Evolutionary conservation across 2,888 invertebrate genomes (phyloP), one percentile per base, ranked within the genome.

Genomic region (Malthinus seriepunctatus): DNA sequence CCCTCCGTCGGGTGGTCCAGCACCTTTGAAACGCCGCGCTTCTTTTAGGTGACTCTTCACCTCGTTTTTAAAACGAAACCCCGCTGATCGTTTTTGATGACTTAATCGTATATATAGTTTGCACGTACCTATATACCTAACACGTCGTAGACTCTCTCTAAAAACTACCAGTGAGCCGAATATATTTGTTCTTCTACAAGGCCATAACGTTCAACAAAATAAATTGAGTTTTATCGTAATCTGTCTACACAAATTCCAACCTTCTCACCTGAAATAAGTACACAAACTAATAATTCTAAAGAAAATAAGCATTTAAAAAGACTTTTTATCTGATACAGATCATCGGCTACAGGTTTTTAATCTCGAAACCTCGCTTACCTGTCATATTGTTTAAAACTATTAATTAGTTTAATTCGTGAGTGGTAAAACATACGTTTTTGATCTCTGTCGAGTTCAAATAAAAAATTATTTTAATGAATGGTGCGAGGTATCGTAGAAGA

Each of bases 11-110:
- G 71, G 71, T 71, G 71, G 71, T 71, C 70, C 64, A 62, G 56
- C 60, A 63, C 62, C 68, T 67, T 69, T 65, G 66, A 66, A 63
- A 56, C 66, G 65, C 67, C 68, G 68, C 67, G 23, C 23, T 23
- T 23, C 23, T 23, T 23, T 23, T 67, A 65, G 65, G 66, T 67
- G 71, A 71, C 69, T 74, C 73, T 64, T 72, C 73, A 72, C 73
- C 73, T 74, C 72, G 74, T 74, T 74, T 73, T 72, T 72, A 65
- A 62, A 63, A 56, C 60, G 67, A 62, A 65, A 70, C 69, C 71
- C 73, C 71, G 64, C 63, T 56, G 62, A 55, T 48, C 60, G 55
- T 56, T 63, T 66, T 68, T 75, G 76, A 76, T 71, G 74, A 71
- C 75, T 76, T 74, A 75, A 75, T 76, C 70, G 67, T 63, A 23